A percentile compares a stretch with the other conserved stretches of the same genome.
These are phyloP conservation scores for Dasypolia templi DNA, from an alignment of 2,888 invertebrate species.

Conservation along the genomic window DNA sequence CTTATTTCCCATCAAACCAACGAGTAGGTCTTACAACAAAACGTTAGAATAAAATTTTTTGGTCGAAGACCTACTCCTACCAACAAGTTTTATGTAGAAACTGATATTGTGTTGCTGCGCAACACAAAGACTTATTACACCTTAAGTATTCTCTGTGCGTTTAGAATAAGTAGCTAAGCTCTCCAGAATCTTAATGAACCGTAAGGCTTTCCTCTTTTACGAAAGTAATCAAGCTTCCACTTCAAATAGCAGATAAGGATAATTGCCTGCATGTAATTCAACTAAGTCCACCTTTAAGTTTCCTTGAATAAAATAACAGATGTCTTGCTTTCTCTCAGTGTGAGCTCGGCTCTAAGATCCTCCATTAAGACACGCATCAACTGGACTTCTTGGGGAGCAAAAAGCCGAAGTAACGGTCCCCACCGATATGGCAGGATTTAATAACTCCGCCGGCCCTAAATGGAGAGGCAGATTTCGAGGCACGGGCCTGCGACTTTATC, in stretches of 20 bases:
- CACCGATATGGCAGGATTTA: slow-evolving; percentile 86
- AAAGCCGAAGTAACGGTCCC: slow-evolving; percentile 82
- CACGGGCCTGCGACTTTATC: slow-evolving; percentile 62
- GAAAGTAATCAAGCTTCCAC: slow-evolving; percentile 35
- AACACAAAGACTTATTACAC: slow-evolving; percentile 22
- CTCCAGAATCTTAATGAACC: slow-evolving; percentile 50
- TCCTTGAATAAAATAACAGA: slow-evolving; percentile 41
- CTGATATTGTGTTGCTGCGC: slow-evolving; percentile 24
- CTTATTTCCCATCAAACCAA: slow-evolving; percentile 23
- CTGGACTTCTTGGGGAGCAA: slow-evolving; percentile 72
- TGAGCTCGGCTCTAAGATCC: slow-evolving; percentile 47
- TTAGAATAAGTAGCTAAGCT: slow-evolving; percentile 41
- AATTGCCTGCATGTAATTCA: slow-evolving; percentile 25
- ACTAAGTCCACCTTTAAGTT: slow-evolving; percentile 19
- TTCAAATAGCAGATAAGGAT: slow-evolving; percentile 25
- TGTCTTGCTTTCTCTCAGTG: slow-evolving; percentile 42
- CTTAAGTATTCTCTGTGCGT: slow-evolving; percentile 42
- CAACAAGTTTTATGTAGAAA: slow-evolving; percentile 38
- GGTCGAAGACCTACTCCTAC: too few relatives aligned
- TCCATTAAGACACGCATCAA: slow-evolving; percentile 63
- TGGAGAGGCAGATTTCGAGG: slow-evolving; percentile 77
- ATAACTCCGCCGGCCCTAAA: slow-evolving; percentile 83
- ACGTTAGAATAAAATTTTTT: too few relatives aligned
- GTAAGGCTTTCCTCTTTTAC: slow-evolving; percentile 45
- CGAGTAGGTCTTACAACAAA: slow-evolving; percentile 9